Percentiles rank a stretch among this genome's conserved stretches.
Conservation (phyloP, 2,888 invertebrate genomes). For the Saturnia pavonia region DNA sequence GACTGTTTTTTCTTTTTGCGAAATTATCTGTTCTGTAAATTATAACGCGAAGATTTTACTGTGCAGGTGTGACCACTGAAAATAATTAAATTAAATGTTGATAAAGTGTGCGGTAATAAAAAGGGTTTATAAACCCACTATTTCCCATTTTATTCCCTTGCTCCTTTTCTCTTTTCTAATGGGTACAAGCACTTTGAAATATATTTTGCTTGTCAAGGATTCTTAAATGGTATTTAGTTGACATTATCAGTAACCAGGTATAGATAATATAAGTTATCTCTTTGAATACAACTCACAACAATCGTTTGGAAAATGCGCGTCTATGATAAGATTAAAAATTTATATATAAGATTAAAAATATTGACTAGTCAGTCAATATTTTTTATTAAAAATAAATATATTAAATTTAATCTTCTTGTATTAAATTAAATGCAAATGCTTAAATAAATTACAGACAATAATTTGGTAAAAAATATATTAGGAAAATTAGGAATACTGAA, state of each 20-base stretch:
- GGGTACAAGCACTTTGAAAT: neutral
- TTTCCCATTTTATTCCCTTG: neutral
- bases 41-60: slow-evolving; percentile 2
- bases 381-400: neutral
- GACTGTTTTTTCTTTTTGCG: slow-evolving; percentile 49
- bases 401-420: neutral
- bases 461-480: neutral
- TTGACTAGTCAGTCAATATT: neutral
- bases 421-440: neutral
- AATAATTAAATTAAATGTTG: neutral
- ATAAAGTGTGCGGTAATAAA: neutral
- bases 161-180: neutral
- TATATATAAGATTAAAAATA: too few relatives aligned
- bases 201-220: neutral
- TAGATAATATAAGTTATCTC: neutral
- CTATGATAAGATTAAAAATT: neutral
- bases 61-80: neutral
- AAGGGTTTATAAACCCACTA: neutral
- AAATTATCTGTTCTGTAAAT: slow-evolving; percentile 23
- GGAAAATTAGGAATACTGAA: neutral
- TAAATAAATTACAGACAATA: neutral
- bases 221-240: neutral
- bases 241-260: neutral
- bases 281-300: neutral
- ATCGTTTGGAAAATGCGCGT: neutral